phyloP scores from a whole-genome alignment of 2,888 invertebrate genomes.

The Athripsodes cinereus region DNA sequence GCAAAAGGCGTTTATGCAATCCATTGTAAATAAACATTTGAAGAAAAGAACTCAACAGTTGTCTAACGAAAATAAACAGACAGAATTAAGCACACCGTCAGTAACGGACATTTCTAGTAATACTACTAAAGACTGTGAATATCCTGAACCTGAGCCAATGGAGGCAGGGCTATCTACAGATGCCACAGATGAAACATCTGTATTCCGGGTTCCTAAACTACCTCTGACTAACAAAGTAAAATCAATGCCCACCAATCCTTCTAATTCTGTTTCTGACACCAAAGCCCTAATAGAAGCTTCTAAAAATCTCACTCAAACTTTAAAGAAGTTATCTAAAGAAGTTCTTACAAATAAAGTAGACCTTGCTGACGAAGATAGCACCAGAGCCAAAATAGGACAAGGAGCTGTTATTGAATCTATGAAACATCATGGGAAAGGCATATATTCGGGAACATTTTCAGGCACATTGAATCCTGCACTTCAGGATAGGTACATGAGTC shows the following conservation, averaged over 20 bases:
- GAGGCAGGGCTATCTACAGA: no score
- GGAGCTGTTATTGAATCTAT: conserved; percentile 87
- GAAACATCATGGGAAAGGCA: conserved; percentile 91
- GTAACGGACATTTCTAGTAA: no score
- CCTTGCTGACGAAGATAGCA: conserved; percentile 36
- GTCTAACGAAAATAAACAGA: not conserved
- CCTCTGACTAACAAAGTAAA: conserved; percentile 29
- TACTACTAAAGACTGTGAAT: no score
- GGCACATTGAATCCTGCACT: conserved; percentile 90
- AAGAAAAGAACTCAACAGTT: conserved; percentile 38
- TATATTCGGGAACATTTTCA: conserved; percentile 94
- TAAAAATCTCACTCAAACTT: conserved; percentile 83
- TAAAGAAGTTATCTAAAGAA: conserved; percentile 84
- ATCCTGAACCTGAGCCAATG: no score
- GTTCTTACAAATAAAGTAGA: conserved; percentile 67
- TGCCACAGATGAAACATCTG: conserved; percentile 32
- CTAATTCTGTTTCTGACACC: conserved; percentile 53
- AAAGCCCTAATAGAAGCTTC: conserved; percentile 83
- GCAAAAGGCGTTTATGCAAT: conserved; percentile 49
- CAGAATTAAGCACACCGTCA: not conserved
- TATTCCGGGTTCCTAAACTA: conserved; percentile 25
- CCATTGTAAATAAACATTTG: conserved; percentile 48
- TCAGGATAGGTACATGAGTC: conserved; percentile 63
- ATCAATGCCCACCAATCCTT: conserved; percentile 27
- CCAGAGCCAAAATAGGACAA: conserved; percentile 44